Evolutionary conservation across 30 jellyfish, hydroid and myxozoan genomes (phyloP).

Genomic region (Sanderia malayensis): DNA sequence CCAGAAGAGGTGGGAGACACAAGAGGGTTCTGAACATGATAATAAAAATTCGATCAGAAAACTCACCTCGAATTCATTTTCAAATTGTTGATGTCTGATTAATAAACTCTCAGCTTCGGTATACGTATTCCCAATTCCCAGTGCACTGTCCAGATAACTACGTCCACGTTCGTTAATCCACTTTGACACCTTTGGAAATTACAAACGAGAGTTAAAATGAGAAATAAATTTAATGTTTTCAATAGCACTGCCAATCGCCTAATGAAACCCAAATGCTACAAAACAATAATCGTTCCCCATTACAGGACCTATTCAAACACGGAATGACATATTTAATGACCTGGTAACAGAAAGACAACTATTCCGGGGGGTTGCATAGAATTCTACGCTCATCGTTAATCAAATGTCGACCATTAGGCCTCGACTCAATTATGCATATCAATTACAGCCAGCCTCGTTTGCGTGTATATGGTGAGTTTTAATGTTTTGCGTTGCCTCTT

Average conservation of each 20-base stretch:
- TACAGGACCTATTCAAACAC: not conserved
- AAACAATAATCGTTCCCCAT: not conserved
- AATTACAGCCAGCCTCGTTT: too few relatives aligned
- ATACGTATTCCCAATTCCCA: conserved; percentile 65
- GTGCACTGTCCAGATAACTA: conserved; percentile 12
- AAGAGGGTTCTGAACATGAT: too few relatives aligned
- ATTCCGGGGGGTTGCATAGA: conserved; percentile 3
- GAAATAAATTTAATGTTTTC: too few relatives aligned
- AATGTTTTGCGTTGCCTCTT: too few relatives aligned
- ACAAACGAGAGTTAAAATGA: not conserved
- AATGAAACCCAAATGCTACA: not conserved
- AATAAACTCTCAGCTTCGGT: conserved; percentile 57
- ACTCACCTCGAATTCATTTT: conserved; percentile 60
- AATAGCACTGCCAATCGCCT: too few relatives aligned
- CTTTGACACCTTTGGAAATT: conserved; percentile 50
- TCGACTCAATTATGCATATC: too few relatives aligned
- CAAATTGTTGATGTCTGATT: conserved; percentile 58
- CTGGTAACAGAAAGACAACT: not conserved
- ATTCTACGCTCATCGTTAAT: too few relatives aligned
- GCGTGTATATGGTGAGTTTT: too few relatives aligned
- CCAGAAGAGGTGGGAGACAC: too few relatives aligned
- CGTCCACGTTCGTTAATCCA: conserved; percentile 65
- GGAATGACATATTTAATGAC: not conserved
- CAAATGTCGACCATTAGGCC: too few relatives aligned
- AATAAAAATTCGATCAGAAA: too few relatives aligned